Conservation (phyloP, 2,888 invertebrate species). For the Creontiades dilutus region DNA sequence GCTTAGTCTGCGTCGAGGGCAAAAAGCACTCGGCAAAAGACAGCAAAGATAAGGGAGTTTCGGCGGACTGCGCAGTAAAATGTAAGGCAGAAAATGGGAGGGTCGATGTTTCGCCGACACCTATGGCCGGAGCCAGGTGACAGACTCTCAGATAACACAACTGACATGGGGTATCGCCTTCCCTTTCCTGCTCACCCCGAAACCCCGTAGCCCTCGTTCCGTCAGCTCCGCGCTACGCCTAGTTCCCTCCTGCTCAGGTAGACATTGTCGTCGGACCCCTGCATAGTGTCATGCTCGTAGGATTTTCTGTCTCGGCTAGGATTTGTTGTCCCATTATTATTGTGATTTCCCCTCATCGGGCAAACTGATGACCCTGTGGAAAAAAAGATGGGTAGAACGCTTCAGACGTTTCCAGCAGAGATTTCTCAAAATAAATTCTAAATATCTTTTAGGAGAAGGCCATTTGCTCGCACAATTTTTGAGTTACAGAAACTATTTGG, state of each 20-base stretch:
- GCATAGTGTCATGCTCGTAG: conserved; percentile 11
- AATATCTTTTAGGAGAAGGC: too few relatives aligned
- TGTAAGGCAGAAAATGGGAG: conserved; percentile 29
- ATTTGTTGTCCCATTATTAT: not conserved
- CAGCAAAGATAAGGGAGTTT: conserved; percentile 47
- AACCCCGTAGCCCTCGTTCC: not conserved
- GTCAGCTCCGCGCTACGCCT: not conserved
- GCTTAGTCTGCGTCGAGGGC: conserved; percentile 6
- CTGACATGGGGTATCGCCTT: conserved; percentile 60
- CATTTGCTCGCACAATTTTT: too few relatives aligned
- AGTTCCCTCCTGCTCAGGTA: conserved; percentile 31
- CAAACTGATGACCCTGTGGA: too few relatives aligned
- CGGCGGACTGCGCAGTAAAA: conserved; percentile 45
- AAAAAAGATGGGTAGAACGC: too few relatives aligned
- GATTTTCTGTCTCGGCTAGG: conserved; percentile 42
- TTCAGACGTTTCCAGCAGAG: too few relatives aligned
- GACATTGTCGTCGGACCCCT: not conserved
- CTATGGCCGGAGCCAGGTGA: conserved; percentile 60
- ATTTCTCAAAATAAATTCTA: too few relatives aligned
- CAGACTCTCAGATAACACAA: conserved; percentile 44
- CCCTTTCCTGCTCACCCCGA: conserved; percentile 61
- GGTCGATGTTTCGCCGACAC: conserved; percentile 34
- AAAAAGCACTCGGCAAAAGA: conserved; percentile 29
- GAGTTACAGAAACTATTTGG: too few relatives aligned
- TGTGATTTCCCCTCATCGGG: not conserved